Base-by-base conservation (phyloP, 2,113 vertebrate genomes). In the Vulpes ferrilata region DNA sequence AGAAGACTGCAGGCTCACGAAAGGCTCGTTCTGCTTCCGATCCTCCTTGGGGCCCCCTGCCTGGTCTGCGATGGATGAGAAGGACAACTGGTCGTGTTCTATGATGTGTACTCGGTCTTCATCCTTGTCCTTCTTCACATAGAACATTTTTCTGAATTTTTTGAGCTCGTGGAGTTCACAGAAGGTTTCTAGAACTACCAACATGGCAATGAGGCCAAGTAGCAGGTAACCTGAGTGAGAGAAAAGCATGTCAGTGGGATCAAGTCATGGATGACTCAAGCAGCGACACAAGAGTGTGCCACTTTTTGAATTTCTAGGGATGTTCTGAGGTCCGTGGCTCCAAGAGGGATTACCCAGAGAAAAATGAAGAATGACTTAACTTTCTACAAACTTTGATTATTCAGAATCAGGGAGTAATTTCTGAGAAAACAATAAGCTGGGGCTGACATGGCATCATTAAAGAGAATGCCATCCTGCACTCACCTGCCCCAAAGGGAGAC, bases 101-200 rank as follows among this genome's bases (percentile, higher is more conserved):
- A 99, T 94, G 96, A 99, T 99, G 97, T 99, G 98, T 22, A 99
- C 98, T 80, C 99, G 99, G 97, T 99, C 99, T 48, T 99, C 99
- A 15, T 99, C 99, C 98, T 99, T 99, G 98, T 99, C 99, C 97
- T 99, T 99, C 99, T 99, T 99, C 98, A 99, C 98, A 43, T 99
- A 99, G 98, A 99, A 99, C 98, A 99, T 99, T 97, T 99, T 99
- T 85, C 99, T 98, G 96, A 99, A 99, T 93, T 99, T 99, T 97
- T 99, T 99, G 96, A 99, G 99, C 93, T 99, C 99, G 69, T 99
- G 99, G 90, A 99, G 99, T 98, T 99, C 99, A 71, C 99, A 99
- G 99, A 99, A 99, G 65, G 99, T 99, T 98, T 99, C 99, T 84
- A 99, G 98, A 80, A 99, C 99, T 11, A 99, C 99, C 98, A 99